Evolutionary conservation across 2,797 vertebrate species (phyloP).

Genomic region (Graptemys geographica): DNA sequence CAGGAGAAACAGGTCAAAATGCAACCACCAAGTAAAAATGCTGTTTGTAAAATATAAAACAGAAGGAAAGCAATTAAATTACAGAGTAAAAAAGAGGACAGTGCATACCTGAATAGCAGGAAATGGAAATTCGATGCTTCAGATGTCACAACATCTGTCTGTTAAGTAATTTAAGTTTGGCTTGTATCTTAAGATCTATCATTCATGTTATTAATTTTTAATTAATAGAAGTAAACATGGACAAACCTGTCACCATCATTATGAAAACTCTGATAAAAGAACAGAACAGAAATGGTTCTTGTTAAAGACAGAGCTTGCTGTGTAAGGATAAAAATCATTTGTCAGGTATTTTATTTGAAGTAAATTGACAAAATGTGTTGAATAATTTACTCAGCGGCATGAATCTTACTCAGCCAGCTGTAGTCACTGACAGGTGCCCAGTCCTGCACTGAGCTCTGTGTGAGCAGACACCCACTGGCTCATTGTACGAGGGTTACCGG

Average conservation of each 20-base stretch:
- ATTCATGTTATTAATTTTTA: background rate
- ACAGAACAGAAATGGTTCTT: fast-evolving
- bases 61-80: background rate
- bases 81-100: background rate
- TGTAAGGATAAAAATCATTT: background rate
- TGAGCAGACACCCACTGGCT: background rate
- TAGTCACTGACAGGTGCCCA: background rate
- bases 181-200: background rate
- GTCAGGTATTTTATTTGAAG: background rate
- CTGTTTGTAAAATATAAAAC: background rate
- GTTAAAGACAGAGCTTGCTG: background rate
- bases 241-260: fast-evolving
- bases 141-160: background rate
- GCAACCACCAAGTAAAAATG: background rate
- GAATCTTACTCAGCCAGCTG: background rate
- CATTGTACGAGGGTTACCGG: background rate
- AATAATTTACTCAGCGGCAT: background rate
- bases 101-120: fast-evolving
- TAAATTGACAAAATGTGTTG: background rate
- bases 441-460: background rate
- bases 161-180: background rate
- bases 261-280: background rate
- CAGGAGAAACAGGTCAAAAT: background rate
- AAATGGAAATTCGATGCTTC: background rate
- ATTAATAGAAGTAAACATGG: background rate